phyloP scores from a whole-genome alignment of 2,113 vertebrate species.

The Serinus canaria region DNA sequence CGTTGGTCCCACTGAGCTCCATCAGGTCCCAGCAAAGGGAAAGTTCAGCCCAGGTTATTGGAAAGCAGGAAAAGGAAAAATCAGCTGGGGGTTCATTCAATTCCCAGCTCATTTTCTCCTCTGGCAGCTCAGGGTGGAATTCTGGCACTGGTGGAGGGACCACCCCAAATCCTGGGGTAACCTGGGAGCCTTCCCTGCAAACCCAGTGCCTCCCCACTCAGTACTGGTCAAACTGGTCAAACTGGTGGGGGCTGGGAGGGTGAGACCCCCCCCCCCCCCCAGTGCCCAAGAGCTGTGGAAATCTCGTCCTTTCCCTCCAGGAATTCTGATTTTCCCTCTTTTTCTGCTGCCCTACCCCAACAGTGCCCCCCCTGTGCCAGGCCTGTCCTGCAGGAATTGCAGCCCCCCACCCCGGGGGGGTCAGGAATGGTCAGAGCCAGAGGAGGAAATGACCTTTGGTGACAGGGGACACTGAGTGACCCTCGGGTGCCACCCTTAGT shows the following conservation, averaged over 20 bases:
- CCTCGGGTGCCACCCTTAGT: not conserved
- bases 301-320: not conserved
- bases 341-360: not conserved
- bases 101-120: not conserved
- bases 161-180: not conserved
- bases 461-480: not conserved
- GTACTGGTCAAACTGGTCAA: not conserved
- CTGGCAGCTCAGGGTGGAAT: not conserved
- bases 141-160: accelerated
- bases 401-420: not conserved
- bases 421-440: not conserved
- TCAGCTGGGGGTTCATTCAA: not conserved
- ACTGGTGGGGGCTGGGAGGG: too few species aligned
- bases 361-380: not conserved
- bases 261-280: too few species aligned
- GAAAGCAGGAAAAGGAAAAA: not conserved
- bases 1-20: not conserved
- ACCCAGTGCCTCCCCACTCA: accelerated
- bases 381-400: not conserved
- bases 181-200: not conserved
- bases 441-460: not conserved
- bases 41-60: not conserved
- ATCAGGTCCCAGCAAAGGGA: not conserved
- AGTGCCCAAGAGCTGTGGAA: not conserved
- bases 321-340: not conserved